phyloP scores from a whole-genome alignment of 35 echinoderm and acorn worm species.

The Hemicentrotus pulcherrimus region DNA sequence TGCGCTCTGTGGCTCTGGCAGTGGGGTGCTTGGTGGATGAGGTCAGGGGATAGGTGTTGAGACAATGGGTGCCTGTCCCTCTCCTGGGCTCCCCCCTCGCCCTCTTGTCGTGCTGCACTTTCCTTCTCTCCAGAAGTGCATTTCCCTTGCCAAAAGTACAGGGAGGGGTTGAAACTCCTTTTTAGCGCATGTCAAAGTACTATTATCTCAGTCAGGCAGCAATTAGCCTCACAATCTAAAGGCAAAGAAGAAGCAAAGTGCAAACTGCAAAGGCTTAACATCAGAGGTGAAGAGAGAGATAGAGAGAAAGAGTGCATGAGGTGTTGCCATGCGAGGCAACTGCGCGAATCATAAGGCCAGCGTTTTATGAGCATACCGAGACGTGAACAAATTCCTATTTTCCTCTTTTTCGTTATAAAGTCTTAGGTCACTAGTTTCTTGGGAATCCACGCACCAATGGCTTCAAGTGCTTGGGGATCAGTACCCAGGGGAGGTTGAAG shows the following conservation, averaged over 20 bases:
- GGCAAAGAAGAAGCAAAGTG: constrained; percentile 43
- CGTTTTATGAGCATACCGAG: not conserved
- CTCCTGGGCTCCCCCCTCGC: not conserved
- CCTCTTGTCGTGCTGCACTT: constrained; percentile 48
- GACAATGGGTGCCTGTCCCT: constrained; percentile 59
- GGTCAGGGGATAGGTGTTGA: constrained; percentile 52
- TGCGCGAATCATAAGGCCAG: not conserved
- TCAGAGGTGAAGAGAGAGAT: constrained; percentile 9
- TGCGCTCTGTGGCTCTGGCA: not conserved
- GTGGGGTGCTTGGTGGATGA: constrained; percentile 19
- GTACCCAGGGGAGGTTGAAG: constrained; percentile 10
- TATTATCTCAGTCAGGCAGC: constrained; percentile 55
- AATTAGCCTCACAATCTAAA: constrained; percentile 35
- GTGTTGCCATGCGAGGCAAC: constrained; percentile 17
- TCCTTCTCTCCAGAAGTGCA: constrained; percentile 52
- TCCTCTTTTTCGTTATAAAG: not conserved
- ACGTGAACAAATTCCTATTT: constrained; percentile 1
- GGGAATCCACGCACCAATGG: constrained; percentile 21
- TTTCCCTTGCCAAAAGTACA: constrained; percentile 63
- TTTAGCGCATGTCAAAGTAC: constrained; percentile 65
- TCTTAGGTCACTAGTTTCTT: constrained; percentile 24
- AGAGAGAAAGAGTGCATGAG: constrained; percentile 7
- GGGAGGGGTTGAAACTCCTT: constrained; percentile 50
- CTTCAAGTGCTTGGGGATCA: not conserved
- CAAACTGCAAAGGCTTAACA: constrained; percentile 42